phyloP scores from a whole-genome alignment of 2,888 invertebrate genomes.

The Cerastis leucographa region DNA sequence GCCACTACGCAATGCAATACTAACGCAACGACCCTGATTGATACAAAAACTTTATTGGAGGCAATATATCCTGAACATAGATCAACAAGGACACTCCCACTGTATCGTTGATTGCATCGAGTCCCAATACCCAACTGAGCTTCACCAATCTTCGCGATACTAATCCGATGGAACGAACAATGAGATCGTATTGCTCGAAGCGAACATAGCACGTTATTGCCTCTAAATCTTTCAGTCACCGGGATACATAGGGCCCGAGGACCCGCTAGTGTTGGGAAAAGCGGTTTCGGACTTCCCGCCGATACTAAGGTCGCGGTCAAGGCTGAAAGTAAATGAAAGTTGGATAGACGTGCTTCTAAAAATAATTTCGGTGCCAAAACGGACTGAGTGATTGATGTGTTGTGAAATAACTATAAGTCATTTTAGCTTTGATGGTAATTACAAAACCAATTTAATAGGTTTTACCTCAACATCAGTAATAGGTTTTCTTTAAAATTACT shows the following conservation, averaged over 20 bases:
- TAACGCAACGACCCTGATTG: slow-evolving; percentile 47
- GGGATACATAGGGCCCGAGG: slow-evolving; percentile 70
- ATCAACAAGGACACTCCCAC: slow-evolving; percentile 63
- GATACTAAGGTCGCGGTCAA: slow-evolving; percentile 45
- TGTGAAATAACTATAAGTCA: background rate
- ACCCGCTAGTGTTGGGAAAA: slow-evolving; percentile 59
- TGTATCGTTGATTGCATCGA: slow-evolving; percentile 70
- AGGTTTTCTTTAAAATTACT: background rate
- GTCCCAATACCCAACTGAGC: slow-evolving; percentile 69
- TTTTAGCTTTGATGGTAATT: background rate
- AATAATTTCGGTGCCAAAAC: background rate
- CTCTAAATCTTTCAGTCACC: slow-evolving; percentile 88
- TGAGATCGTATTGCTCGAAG: slow-evolving; percentile 83
- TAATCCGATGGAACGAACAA: slow-evolving; percentile 88
- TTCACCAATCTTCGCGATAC: slow-evolving; percentile 79
- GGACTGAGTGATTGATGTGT: background rate
- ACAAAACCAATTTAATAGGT: no score
- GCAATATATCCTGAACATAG: slow-evolving; percentile 65
- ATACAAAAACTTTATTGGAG: slow-evolving; percentile 54
- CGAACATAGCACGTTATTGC: slow-evolving; percentile 87
- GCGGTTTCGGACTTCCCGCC: slow-evolving; percentile 34
- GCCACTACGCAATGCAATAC: background rate
- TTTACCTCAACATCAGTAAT: no score
- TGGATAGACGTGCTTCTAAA: background rate
- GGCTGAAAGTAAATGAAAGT: slow-evolving; percentile 39